These are phyloP conservation scores for Diadophis punctatus DNA, from an alignment of 2,113 vertebrate genomes.

Conservation along the genomic window DNA sequence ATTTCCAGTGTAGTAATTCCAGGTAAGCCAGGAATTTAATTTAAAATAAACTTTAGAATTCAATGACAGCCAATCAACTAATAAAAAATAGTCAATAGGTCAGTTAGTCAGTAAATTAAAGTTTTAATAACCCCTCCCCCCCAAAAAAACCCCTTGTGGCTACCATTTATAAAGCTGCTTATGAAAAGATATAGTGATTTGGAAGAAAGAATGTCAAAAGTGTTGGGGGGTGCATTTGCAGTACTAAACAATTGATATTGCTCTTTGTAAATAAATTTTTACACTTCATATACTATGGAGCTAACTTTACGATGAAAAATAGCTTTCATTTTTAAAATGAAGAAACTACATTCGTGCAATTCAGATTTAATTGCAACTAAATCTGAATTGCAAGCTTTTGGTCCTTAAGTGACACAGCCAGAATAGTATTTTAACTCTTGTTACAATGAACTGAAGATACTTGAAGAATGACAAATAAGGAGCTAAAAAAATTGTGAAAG, in stretches of 20 bases:
- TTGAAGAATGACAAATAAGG: not conserved
- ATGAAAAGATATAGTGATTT: not conserved
- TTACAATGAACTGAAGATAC: not conserved
- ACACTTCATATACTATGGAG: not conserved
- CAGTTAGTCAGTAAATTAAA: fast-evolving
- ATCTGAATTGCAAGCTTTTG: not conserved
- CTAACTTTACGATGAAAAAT: not conserved
- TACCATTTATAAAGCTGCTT: not conserved
- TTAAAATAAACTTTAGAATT: not conserved
- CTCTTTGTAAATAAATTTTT: not conserved
- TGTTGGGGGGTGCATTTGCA: not conserved
- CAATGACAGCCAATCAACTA: not conserved
- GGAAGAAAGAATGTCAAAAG: not conserved
- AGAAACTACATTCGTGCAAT: not conserved
- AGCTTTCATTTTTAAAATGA: not conserved
- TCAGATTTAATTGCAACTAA: not conserved
- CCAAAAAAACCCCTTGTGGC: not conserved
- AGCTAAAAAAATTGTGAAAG: not conserved
- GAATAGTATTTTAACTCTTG: not conserved
- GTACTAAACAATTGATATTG: not conserved
- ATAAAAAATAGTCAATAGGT: fast-evolving
- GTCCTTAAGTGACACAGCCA: not conserved
- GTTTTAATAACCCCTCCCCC: too few species aligned
- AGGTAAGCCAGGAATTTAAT: not conserved
- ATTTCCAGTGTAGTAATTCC: not conserved